Conservation (phyloP, 2,113 vertebrate genomes). For the Phocoena sinus region DNA sequence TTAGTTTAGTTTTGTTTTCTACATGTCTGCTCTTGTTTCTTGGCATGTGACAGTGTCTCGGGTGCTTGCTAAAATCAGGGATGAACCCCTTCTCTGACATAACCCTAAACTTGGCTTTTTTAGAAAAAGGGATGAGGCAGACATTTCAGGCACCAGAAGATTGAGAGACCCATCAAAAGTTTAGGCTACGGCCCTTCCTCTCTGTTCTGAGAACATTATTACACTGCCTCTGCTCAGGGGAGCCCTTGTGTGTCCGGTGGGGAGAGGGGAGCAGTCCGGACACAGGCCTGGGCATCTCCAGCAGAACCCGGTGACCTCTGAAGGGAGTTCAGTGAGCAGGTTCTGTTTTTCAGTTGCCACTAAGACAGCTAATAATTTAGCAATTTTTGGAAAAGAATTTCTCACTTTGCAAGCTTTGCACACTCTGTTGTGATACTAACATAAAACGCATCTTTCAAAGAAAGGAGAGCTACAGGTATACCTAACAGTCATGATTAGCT, state of each 20-base stretch:
- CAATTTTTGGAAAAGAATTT: background rate
- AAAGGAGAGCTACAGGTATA: background rate
- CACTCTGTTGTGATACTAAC: background rate
- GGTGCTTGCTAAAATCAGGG: background rate
- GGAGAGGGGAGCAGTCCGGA: background rate
- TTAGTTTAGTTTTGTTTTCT: too few species aligned
- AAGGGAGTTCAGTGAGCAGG: background rate
- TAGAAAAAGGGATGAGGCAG: background rate
- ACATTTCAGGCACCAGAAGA: background rate
- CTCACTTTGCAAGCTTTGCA: background rate
- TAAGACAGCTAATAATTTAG: background rate
- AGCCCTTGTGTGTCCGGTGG: background rate
- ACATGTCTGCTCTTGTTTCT: background rate
- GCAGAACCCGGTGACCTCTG: background rate
- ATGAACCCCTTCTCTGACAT: background rate
- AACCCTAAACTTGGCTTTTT: background rate
- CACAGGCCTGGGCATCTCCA: background rate
- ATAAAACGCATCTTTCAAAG: background rate
- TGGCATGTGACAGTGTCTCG: background rate
- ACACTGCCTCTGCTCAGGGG: background rate
- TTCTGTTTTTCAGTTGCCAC: background rate
- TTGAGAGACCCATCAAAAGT: background rate
- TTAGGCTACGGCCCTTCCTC: background rate
- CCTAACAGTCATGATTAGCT: background rate
- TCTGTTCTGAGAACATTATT: background rate